phyloP scores from a whole-genome alignment of 2,113 vertebrate species.

The Pedionomus torquatus region DNA sequence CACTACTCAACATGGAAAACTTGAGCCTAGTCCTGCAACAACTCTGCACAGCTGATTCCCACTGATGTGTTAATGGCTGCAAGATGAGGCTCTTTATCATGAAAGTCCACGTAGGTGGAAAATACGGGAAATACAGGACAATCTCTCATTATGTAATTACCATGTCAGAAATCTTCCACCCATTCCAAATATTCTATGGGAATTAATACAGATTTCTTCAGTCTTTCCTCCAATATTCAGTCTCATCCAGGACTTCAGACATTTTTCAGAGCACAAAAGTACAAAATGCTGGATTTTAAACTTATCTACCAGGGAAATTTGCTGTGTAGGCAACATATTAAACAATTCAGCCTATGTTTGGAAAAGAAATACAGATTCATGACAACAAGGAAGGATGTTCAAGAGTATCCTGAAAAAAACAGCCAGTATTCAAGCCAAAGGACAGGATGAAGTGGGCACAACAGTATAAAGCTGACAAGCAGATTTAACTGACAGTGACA shows the following conservation, averaged over 20 bases:
- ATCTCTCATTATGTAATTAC: not conserved
- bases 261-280: not conserved
- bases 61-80: not conserved
- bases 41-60: not conserved
- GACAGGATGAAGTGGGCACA: constrained; percentile 59
- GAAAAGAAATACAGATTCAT: constrained; percentile 55
- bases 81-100: not conserved
- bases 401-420: constrained; percentile 58
- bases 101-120: not conserved
- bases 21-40: constrained; percentile 3
- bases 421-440: constrained; percentile 17
- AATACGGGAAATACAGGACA: not conserved
- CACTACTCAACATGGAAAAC: not conserved
- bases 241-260: not conserved
- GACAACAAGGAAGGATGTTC: constrained; percentile 47
- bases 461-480: constrained; percentile 33
- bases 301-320: not conserved
- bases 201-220: not conserved
- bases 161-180: not conserved
- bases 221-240: not conserved
- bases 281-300: constrained; percentile 15
- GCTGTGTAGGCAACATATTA: not conserved
- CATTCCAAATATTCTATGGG: not conserved
- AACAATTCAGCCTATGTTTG: constrained; percentile 42
- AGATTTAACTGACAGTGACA: constrained; percentile 51